Conservation (phyloP, 64 coral and sea anemone genomes). For the Montipora cactus region DNA sequence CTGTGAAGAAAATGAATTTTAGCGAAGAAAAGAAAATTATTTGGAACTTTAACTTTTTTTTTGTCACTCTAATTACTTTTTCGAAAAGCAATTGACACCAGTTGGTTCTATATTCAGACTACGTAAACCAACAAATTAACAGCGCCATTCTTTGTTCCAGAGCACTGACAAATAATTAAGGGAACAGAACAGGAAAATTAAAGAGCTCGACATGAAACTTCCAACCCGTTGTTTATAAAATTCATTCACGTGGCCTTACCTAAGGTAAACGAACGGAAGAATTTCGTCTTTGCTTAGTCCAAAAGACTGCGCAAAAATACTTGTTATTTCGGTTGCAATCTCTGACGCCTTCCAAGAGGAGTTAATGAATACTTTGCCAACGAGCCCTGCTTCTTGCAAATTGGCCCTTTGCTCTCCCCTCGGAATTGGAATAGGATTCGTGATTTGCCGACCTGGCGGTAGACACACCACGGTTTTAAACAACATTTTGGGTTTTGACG, state of each 20-base stretch:
- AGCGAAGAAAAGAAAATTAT: background rate
- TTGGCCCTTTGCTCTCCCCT: background rate
- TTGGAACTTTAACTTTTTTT: background rate
- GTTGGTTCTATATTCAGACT: too few species aligned
- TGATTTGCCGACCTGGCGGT: background rate
- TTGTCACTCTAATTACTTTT: too few species aligned
- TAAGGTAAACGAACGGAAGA: background rate
- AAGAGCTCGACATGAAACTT: background rate
- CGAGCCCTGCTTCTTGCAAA: background rate
- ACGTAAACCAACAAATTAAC: background rate
- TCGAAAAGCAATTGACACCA: too few species aligned
- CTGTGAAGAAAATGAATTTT: background rate
- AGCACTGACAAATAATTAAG: background rate
- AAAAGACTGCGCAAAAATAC: background rate
- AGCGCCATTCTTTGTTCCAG: background rate
- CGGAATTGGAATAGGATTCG: background rate
- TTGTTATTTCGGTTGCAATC: background rate
- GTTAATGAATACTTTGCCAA: background rate
- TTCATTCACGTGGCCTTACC: background rate
- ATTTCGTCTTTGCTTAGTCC: background rate
- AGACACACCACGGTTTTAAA: background rate
- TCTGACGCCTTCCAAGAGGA: background rate
- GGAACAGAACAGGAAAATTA: background rate
- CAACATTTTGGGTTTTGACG: background rate
- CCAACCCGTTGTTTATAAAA: background rate